These are phyloP conservation scores for Loriculus beryllinus DNA, from an alignment of 2,797 vertebrate genomes.

Conservation along the genomic window DNA sequence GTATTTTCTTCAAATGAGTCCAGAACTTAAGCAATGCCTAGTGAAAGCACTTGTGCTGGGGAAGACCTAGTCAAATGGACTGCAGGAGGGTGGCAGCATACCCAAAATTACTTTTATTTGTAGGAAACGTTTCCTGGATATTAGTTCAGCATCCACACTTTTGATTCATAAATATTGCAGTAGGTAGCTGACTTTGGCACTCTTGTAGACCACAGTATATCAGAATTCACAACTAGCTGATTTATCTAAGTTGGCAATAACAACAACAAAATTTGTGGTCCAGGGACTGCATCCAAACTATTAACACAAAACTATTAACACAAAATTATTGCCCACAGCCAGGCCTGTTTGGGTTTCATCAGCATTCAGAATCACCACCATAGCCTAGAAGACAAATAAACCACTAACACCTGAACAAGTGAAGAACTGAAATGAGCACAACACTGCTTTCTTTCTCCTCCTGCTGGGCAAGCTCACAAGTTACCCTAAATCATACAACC, in stretches of 20 bases:
- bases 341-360: constrained; percentile 29
- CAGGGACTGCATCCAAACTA: not conserved
- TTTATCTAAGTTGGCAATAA: not conserved
- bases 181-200: constrained; percentile 9
- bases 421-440: not conserved
- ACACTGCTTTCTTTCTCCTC: constrained; percentile 22
- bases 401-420: constrained; percentile 24
- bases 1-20: not conserved
- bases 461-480: constrained; percentile 5
- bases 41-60: not conserved
- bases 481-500: not conserved
- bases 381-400: constrained; percentile 55
- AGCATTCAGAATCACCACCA: not conserved
- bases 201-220: not conserved
- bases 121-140: not conserved
- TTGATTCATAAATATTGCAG: not conserved
- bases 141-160: not conserved
- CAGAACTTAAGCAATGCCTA: not conserved
- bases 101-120: not conserved
- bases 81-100: not conserved
- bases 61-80: not conserved
- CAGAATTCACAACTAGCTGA: not conserved
- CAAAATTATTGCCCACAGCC: not conserved
- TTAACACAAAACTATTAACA: not conserved
- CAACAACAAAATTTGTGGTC: not conserved